Percentiles rank a stretch among this genome's conserved stretches.
phyloP scores from a whole-genome alignment of 2,797 vertebrate genomes.

The Hippocampus kuda region DNA sequence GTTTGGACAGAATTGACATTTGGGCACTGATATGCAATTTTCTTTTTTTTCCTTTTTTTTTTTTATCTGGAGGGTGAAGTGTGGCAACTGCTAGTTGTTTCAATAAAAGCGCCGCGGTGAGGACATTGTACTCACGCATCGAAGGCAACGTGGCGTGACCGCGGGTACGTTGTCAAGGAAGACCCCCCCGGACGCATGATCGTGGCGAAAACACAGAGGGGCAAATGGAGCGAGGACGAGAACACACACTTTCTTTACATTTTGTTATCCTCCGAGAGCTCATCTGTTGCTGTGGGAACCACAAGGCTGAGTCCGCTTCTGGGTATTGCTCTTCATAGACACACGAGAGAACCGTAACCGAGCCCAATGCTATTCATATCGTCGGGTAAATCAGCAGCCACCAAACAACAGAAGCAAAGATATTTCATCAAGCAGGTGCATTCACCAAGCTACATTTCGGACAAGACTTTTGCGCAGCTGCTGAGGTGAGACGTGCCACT shows the following conservation, averaged over 20 bases:
- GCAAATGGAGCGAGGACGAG: neutral
- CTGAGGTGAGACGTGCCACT: slow-evolving; percentile 46
- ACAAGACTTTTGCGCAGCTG: slow-evolving; percentile 34
- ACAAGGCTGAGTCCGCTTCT: slow-evolving; percentile 9
- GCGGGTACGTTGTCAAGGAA: slow-evolving; percentile 9
- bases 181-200: slow-evolving; percentile 7
- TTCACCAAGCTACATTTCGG: neutral
- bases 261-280: slow-evolving; percentile 45
- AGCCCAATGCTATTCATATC: neutral
- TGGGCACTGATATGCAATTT: neutral
- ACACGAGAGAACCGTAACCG: neutral
- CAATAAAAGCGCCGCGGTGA: slow-evolving; percentile 3
- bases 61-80: too few species aligned
- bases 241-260: slow-evolving; percentile 30
- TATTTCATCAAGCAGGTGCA: neutral
- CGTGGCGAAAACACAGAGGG: slow-evolving; percentile 27
- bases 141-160: slow-evolving; percentile 16
- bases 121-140: neutral
- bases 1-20: neutral
- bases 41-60: too few species aligned
- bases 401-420: neutral
- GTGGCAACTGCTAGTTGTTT: slow-evolving; percentile 6
- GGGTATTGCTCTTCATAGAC: neutral
- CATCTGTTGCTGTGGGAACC: slow-evolving; percentile 33
- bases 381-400: neutral